Evolutionary conservation across 2,113 vertebrate species (phyloP).

Genomic region (Cervus canadensis): DNA sequence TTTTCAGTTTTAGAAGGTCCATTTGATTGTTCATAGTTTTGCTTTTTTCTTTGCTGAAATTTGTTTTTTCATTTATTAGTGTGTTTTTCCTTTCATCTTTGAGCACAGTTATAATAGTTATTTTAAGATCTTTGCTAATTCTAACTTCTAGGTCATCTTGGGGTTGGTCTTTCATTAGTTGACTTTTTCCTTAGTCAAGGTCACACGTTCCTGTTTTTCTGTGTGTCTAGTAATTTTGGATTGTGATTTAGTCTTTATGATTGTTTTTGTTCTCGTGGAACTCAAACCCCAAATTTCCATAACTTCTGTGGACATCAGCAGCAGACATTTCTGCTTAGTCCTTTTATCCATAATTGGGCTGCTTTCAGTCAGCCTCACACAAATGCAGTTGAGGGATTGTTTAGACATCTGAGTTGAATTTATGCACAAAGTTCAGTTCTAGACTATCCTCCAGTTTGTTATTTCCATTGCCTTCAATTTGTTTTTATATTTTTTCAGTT

Average conservation of each 20-base stretch:
- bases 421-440: not conserved
- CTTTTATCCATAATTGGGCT: not conserved
- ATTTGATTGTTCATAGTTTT: not conserved
- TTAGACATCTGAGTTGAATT: not conserved
- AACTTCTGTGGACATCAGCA: not conserved
- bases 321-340: not conserved
- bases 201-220: not conserved
- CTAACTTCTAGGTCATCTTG: not conserved
- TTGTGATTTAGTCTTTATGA: not conserved
- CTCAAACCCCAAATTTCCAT: not conserved
- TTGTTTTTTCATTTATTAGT: not conserved
- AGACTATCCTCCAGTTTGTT: not conserved
- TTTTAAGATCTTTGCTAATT: not conserved
- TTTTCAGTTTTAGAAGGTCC: not conserved
- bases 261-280: constrained; percentile 19
- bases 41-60: not conserved
- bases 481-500: not conserved
- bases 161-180: not conserved
- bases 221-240: not conserved
- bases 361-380: not conserved
- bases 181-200: not conserved
- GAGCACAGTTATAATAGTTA: not conserved
- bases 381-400: not conserved
- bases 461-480: not conserved
- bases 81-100: constrained; percentile 9